These are phyloP conservation scores for Macrotis lagotis DNA, from an alignment of 2,113 vertebrate genomes.

Conservation along the genomic window DNA sequence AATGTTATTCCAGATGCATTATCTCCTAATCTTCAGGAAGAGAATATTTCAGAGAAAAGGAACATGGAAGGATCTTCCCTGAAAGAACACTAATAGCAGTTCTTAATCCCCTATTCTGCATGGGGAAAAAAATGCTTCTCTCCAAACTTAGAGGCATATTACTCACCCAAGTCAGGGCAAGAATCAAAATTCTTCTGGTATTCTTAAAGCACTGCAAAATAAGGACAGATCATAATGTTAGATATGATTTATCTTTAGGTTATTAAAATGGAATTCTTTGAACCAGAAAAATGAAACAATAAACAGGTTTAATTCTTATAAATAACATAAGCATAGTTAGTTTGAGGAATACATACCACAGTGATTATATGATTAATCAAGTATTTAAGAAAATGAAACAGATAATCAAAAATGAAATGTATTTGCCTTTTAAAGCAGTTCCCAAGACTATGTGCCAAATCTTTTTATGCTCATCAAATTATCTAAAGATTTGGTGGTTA, in stretches of 20 bases:
- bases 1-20: conserved; percentile 83
- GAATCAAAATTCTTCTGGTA: conserved; percentile 57
- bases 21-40: conserved; percentile 82
- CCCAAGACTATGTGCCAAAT: neutral
- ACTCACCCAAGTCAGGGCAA: conserved; percentile 18
- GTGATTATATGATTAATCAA: conserved; percentile 58
- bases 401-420: conserved; percentile 52
- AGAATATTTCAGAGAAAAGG: conserved; percentile 52
- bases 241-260: neutral
- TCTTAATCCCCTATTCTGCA: conserved; percentile 47
- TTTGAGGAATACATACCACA: neutral
- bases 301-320: conserved; percentile 28
- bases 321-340: conserved; percentile 8
- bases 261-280: conserved; percentile 48
- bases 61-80: conserved; percentile 64
- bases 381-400: conserved; percentile 64
- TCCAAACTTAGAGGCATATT: conserved; percentile 42
- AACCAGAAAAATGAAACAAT: conserved; percentile 15
- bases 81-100: conserved; percentile 57
- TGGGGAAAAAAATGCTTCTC: conserved; percentile 45
- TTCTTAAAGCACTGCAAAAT: conserved; percentile 34
- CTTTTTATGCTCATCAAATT: conserved; percentile 13
- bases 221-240: neutral
- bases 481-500: neutral
- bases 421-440: conserved; percentile 49